phyloP scores from a whole-genome alignment of 2,113 vertebrate genomes.

The Uropsilus gracilis region DNA sequence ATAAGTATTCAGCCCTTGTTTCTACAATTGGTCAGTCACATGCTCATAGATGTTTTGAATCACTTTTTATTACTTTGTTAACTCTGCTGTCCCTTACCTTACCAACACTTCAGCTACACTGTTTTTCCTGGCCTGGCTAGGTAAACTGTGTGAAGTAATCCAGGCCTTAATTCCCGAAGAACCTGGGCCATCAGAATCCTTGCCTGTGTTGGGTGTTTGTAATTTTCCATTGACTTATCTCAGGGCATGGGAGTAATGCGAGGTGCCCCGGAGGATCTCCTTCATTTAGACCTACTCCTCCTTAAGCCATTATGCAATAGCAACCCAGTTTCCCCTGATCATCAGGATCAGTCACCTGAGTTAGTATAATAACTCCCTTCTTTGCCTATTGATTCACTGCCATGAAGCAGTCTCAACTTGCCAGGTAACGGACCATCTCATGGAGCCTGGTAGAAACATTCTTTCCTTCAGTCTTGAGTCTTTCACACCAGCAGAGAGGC shows the following conservation, averaged over 20 bases:
- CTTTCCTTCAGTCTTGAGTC: not conserved
- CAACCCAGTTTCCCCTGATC: not conserved
- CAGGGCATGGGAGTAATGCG: not conserved
- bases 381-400: not conserved
- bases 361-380: not conserved
- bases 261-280: not conserved
- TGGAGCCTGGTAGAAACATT: not conserved
- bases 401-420: not conserved
- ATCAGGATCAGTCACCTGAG: not conserved
- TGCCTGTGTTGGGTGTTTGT: not conserved
- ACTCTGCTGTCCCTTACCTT: not conserved
- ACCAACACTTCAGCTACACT: not conserved
- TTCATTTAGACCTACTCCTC: not conserved
- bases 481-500: not conserved
- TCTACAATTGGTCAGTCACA: not conserved
- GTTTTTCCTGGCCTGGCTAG: not conserved
- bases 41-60: not conserved
- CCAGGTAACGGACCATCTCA: not conserved
- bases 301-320: not conserved
- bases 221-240: slow-evolving; percentile 17
- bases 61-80: not conserved
- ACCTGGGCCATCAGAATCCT: not conserved
- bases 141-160: not conserved
- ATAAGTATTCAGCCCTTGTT: not conserved
- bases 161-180: not conserved